A percentile compares a stretch with the other conserved stretches of the same genome.
phyloP scores from a whole-genome alignment of 1,140 invertebrate species.

The Drosophila pandora region DNA sequence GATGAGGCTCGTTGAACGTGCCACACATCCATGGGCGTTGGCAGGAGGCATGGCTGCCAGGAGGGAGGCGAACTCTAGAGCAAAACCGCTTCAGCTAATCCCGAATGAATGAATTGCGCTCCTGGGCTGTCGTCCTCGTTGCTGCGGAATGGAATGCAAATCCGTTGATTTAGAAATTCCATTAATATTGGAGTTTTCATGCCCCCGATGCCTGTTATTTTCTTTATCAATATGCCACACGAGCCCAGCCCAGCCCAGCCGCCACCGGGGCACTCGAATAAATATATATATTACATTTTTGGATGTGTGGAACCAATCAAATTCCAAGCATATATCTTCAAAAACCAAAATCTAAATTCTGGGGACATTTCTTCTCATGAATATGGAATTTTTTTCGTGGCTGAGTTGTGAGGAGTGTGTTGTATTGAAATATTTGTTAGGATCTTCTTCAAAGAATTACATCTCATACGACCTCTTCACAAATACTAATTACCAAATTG shows the following conservation, averaged over 20 bases:
- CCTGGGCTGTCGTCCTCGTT: constrained; percentile 46
- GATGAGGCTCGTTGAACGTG: constrained; percentile 56
- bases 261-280: constrained; percentile 1
- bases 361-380: background rate
- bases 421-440: background rate
- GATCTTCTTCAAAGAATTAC: background rate
- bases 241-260: constrained; percentile 1
- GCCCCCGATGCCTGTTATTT: constrained; percentile 13
- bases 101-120: constrained; percentile 70
- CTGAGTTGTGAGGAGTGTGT: background rate
- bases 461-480: background rate
- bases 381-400: too few species aligned
- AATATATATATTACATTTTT: constrained; percentile 9
- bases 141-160: constrained; percentile 48
- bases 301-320: constrained; percentile 17
- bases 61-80: constrained; percentile 1
- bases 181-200: constrained; percentile 61
- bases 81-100: constrained; percentile 54
- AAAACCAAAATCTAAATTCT: background rate
- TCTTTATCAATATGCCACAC: constrained; percentile 58
- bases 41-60: too few species aligned
- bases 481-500: background rate
- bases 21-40: constrained; percentile 5
- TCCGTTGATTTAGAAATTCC: constrained; percentile 59
- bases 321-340: background rate